A percentile compares a stretch with the other conserved stretches of the same genome.
Evolutionary conservation across 2,888 invertebrate species (phyloP).

Genomic region (Lasioglossum zephyrum): DNA sequence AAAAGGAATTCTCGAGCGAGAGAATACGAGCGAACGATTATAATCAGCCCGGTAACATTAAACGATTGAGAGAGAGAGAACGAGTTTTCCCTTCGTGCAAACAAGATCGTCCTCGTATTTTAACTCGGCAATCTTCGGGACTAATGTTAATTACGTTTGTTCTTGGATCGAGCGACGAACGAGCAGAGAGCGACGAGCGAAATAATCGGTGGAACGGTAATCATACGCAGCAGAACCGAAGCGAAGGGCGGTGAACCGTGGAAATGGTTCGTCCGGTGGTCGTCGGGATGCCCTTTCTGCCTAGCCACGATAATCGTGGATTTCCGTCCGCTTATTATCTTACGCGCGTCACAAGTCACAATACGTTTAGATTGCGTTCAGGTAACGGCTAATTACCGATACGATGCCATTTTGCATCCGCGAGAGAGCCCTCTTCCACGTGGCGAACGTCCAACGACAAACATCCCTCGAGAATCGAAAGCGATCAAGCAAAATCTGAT

Average conservation of each 20-base stretch:
- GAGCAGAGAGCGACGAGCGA: constrained; percentile 37
- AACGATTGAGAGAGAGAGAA: constrained; percentile 52
- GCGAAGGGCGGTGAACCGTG: constrained; percentile 82
- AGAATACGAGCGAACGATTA: constrained; percentile 6
- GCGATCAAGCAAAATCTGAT: not conserved
- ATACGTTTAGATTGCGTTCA: constrained; percentile 68
- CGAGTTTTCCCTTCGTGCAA: constrained; percentile 44
- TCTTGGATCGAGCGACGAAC: constrained; percentile 41
- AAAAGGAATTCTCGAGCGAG: not conserved
- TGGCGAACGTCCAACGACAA: not conserved
- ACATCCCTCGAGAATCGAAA: not conserved
- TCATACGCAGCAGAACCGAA: constrained; percentile 73
- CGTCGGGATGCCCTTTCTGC: constrained; percentile 77
- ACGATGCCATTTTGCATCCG: constrained; percentile 20
- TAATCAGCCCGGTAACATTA: constrained; percentile 40
- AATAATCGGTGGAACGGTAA: constrained; percentile 72
- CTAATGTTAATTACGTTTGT: constrained; percentile 64
- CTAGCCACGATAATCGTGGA: constrained; percentile 82
- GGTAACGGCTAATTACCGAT: constrained; percentile 68
- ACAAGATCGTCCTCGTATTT: constrained; percentile 54
- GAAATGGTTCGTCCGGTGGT: constrained; percentile 83
- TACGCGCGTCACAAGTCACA: constrained; percentile 76
- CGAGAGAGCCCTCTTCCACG: not conserved
- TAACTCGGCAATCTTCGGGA: constrained; percentile 27
- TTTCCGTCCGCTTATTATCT: constrained; percentile 81